Conservation (phyloP, 2,888 invertebrate genomes). For the Auanema sp. region DNA sequence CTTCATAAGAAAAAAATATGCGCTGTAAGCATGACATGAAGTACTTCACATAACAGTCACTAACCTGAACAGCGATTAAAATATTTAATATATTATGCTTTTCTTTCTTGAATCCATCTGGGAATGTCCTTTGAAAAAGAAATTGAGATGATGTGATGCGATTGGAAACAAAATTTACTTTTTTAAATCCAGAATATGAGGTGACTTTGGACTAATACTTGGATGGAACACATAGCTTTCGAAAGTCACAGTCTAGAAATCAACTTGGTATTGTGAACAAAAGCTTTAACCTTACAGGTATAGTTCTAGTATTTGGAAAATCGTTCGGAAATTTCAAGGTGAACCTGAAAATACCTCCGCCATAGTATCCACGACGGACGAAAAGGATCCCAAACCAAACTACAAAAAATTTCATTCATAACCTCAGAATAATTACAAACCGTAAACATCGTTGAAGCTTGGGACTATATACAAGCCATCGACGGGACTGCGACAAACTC, state of each 20-base stretch:
- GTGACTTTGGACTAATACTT: no score
- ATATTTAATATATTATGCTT: slow-evolving; percentile 45
- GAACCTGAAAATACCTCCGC: slow-evolving; percentile 88
- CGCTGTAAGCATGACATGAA: no score
- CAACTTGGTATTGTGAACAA: background rate
- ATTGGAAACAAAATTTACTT: background rate
- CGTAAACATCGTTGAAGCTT: slow-evolving; percentile 14
- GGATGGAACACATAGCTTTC: no score
- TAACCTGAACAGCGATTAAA: slow-evolving; percentile 44
- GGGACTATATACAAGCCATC: slow-evolving; percentile 38
- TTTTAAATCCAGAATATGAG: no score
- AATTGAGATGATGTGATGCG: background rate
- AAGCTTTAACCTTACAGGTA: slow-evolving; percentile 69
- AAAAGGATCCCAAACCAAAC: slow-evolving; percentile 91
- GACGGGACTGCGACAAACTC: slow-evolving; percentile 33
- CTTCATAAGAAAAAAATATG: slow-evolving; percentile 44
- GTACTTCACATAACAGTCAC: no score
- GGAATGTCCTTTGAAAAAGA: slow-evolving; percentile 34
- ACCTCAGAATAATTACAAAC: slow-evolving; percentile 17
- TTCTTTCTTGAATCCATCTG: slow-evolving; percentile 52
- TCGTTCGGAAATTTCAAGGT: slow-evolving; percentile 81
- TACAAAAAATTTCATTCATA: slow-evolving; percentile 67
- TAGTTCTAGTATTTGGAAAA: slow-evolving; percentile 79
- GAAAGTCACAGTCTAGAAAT: slow-evolving; percentile 4
- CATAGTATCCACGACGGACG: slow-evolving; percentile 83